Conservation (phyloP, 1,140 invertebrate species). For the Antheraea mylitta region DNA sequence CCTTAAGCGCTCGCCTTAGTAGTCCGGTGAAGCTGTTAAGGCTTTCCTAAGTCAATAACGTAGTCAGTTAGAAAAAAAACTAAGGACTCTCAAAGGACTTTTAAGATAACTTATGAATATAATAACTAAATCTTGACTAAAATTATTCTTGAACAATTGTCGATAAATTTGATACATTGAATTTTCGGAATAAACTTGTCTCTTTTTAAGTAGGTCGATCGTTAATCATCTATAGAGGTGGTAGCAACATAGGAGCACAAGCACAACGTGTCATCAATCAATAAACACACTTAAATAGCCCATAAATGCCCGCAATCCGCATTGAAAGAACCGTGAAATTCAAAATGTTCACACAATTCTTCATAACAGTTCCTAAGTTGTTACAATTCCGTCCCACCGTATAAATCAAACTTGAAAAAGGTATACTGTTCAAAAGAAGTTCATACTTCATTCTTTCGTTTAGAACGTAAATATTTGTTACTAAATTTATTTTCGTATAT, state of each 20-base stretch:
- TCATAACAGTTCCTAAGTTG: constrained; percentile 20
- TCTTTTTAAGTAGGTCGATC: constrained; percentile 3
- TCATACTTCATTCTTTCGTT: neutral
- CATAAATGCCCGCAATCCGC: constrained; percentile 68
- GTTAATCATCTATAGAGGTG: constrained; percentile 25
- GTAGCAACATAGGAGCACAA: constrained; percentile 17
- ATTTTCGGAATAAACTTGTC: neutral
- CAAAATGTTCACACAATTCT: constrained; percentile 55
- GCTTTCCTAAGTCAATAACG: too few relatives aligned
- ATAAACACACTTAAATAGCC: constrained; percentile 50
- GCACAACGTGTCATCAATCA: constrained; percentile 58
- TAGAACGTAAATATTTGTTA: neutral
- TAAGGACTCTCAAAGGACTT: too few relatives aligned
- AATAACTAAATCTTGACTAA: neutral
- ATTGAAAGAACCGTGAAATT: constrained; percentile 54
- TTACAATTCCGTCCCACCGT: neutral
- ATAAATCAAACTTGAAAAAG: neutral
- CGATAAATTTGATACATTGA: neutral
- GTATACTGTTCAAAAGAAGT: neutral
- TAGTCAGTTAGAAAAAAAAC: too few relatives aligned
- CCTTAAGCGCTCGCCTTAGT: too few relatives aligned
- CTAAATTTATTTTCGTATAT: neutral
- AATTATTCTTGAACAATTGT: neutral
- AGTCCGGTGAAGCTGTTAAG: too few relatives aligned
- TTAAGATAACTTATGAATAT: neutral